phyloP scores from a whole-genome alignment of 1,140 invertebrate genomes.

The Drosophila willistoni region DNA sequence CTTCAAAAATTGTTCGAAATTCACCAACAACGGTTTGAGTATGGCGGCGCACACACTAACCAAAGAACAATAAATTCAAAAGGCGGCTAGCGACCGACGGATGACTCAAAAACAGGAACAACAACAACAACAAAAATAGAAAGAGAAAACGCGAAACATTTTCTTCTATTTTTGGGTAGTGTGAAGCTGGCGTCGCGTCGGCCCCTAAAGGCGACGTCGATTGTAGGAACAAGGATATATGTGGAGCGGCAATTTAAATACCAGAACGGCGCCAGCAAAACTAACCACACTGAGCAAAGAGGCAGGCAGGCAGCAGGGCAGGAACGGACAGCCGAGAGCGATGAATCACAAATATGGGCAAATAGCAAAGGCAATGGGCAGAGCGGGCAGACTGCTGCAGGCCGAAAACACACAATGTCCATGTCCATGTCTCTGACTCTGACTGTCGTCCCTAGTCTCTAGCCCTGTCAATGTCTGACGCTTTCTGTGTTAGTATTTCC shows the following conservation, averaged over 20 bases:
- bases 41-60: neutral
- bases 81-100: constrained; percentile 15
- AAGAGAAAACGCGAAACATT: constrained; percentile 23
- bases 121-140: constrained; percentile 31
- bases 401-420: constrained; percentile 18
- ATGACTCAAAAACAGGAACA: constrained; percentile 64
- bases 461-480: constrained; percentile 20
- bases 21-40: constrained; percentile 2
- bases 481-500: constrained; percentile 2
- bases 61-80: constrained; percentile 51
- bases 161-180: constrained; percentile 39
- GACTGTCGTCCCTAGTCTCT: neutral
- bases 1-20: constrained; percentile 27
- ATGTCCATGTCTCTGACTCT: constrained; percentile 9
- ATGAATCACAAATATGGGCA: constrained; percentile 44
- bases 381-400: constrained; percentile 16
- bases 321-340: constrained; percentile 17
- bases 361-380: constrained; percentile 18
- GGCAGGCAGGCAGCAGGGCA: neutral
- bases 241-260: constrained; percentile 66
- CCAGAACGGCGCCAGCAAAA: constrained; percentile 71
- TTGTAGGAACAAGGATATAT: constrained; percentile 52
- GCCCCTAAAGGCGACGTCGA: constrained; percentile 39
- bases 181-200: constrained; percentile 65
- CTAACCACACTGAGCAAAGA: constrained; percentile 51